Evolutionary conservation across 2,797 vertebrate species (phyloP).

Genomic region (Protonibea diacanthus): DNA sequence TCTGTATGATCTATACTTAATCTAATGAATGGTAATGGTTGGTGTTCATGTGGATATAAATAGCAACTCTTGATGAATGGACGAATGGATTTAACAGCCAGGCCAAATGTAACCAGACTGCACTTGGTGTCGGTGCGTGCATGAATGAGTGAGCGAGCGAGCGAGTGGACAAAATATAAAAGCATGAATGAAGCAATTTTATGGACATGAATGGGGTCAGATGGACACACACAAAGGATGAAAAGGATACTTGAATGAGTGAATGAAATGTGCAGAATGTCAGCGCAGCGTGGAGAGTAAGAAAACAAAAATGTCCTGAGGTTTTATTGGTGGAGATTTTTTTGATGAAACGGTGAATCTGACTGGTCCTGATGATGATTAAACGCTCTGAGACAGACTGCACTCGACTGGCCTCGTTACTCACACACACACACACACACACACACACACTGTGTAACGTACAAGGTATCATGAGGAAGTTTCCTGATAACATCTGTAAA

Average conservation of each 20-base stretch:
- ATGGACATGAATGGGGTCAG: slow-evolving; percentile 17
- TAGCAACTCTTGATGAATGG: slow-evolving; percentile 48
- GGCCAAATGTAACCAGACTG: slow-evolving; percentile 68
- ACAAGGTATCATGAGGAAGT: not conserved
- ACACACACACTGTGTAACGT: not conserved
- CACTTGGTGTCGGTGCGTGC: slow-evolving; percentile 50
- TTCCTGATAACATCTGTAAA: not conserved
- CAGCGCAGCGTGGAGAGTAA: slow-evolving; percentile 3
- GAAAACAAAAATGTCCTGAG: slow-evolving; percentile 39
- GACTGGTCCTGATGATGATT: slow-evolving; percentile 77
- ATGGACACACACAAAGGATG: slow-evolving; percentile 31
- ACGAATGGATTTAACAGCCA: slow-evolving; percentile 59
- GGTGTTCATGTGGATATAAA: slow-evolving; percentile 53
- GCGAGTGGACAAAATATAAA: slow-evolving; percentile 10
- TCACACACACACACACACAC: slow-evolving; percentile 19
- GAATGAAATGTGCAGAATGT: slow-evolving; percentile 68
- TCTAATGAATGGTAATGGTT: slow-evolving; percentile 45
- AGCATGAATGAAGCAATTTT: slow-evolving; percentile 45
- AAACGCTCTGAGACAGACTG: slow-evolving; percentile 75
- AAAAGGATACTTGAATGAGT: slow-evolving; percentile 33
- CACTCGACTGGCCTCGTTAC: slow-evolving; percentile 58
- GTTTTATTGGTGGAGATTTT: slow-evolving; percentile 67
- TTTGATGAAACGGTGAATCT: slow-evolving; percentile 57
- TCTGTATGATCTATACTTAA: slow-evolving; percentile 53
- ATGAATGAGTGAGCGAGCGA: slow-evolving; percentile 14